Conservation (phyloP, 2,888 invertebrate species). For the Dryobota labecula region DNA sequence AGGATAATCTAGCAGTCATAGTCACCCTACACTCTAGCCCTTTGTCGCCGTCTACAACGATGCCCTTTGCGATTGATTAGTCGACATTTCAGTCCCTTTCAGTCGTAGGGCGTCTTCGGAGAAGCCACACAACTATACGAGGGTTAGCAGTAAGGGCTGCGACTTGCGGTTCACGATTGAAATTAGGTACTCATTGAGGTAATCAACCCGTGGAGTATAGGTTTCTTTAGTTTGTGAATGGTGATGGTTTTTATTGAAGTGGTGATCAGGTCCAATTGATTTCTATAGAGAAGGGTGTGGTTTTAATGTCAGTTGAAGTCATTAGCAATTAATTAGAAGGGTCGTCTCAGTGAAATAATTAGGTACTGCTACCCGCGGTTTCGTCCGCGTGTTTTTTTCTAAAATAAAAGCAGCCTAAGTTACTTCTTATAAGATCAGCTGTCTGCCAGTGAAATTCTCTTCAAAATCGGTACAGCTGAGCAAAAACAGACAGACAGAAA, state of each 20-base stretch:
- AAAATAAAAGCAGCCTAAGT: too few species aligned
- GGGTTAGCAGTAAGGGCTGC: slow-evolving; percentile 45
- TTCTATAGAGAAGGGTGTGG: neutral
- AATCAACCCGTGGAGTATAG: slow-evolving; percentile 10
- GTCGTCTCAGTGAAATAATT: neutral
- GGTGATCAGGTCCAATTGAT: neutral
- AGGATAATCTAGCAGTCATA: slow-evolving; percentile 15
- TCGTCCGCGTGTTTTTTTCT: too few species aligned
- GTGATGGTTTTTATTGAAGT: slow-evolving; percentile 14
- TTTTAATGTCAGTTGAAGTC: neutral
- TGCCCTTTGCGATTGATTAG: slow-evolving; percentile 89
- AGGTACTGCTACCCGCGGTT: too few species aligned
- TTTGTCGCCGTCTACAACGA: slow-evolving; percentile 80
- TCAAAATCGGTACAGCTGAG: too few species aligned
- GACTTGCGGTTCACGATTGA: slow-evolving; percentile 58
- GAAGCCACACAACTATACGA: slow-evolving; percentile 76
- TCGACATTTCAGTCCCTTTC: slow-evolving; percentile 86
- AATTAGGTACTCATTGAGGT: slow-evolving; percentile 60
- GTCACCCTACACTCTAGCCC: slow-evolving; percentile 69
- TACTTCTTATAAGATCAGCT: too few species aligned
- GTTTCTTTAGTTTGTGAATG: slow-evolving; percentile 7
- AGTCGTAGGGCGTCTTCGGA: slow-evolving; percentile 82
- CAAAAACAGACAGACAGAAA: too few species aligned
- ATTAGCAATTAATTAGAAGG: neutral
- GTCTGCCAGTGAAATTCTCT: too few species aligned